phyloP scores from a whole-genome alignment of 37 sponge, comb jelly and placozoan genomes.

The Cladorhizidae sp. region DNA sequence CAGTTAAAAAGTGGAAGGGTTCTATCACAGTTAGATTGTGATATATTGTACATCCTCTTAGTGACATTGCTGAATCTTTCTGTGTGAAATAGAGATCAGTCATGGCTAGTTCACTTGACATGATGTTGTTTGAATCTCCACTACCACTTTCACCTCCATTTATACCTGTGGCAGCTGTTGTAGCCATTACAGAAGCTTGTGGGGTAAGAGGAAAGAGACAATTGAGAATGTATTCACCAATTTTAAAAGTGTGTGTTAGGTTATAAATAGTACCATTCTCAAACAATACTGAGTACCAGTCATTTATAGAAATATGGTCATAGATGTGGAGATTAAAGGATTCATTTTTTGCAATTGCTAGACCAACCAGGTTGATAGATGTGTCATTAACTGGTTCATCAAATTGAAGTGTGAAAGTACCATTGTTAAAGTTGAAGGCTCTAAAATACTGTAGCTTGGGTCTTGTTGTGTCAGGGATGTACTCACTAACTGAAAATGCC shows the following conservation, averaged over 20 bases:
- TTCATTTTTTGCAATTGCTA: conserved; percentile 56
- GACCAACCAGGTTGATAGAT: conserved; percentile 46
- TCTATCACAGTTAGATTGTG: conserved; percentile 34
- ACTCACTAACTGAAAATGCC: conserved; percentile 44
- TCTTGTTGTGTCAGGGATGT: conserved; percentile 59
- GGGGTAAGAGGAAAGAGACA: conserved; percentile 36
- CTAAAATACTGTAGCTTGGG: conserved; percentile 62
- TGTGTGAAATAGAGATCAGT: background rate
- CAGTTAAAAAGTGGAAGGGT: conserved; percentile 64
- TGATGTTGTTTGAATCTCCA: conserved; percentile 1
- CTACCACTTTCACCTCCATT: conserved; percentile 6
- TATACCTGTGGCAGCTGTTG: background rate
- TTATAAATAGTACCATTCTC: conserved; percentile 67
- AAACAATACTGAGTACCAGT: conserved; percentile 35
- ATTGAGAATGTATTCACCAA: conserved; percentile 47
- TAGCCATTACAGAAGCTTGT: background rate
- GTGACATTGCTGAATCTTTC: conserved; percentile 55
- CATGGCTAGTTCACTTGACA: background rate
- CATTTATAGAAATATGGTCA: conserved; percentile 50
- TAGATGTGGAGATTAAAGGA: conserved; percentile 50
- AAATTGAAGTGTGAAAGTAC: conserved; percentile 72
- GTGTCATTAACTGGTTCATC: conserved; percentile 78
- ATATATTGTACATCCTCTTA: conserved; percentile 55
- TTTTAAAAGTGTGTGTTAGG: conserved; percentile 30
- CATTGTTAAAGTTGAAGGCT: conserved; percentile 72